Conservation (phyloP, 1,140 invertebrate genomes). For the Drosophila sp. region DNA sequence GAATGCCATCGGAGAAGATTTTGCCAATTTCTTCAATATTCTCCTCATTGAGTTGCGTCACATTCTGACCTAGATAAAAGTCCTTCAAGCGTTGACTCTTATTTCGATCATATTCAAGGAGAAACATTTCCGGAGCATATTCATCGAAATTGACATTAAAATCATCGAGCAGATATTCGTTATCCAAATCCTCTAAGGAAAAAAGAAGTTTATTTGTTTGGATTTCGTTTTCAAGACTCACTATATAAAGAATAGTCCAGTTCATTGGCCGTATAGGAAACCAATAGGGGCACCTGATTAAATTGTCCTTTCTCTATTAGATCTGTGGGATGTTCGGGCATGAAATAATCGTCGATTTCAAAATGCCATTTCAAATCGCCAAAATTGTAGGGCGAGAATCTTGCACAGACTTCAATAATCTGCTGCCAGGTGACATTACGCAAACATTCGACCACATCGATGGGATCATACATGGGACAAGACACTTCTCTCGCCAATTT, state of each 20-base stretch:
- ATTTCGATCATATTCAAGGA: slow-evolving; percentile 61
- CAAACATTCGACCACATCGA: slow-evolving; percentile 66
- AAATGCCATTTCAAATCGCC: slow-evolving; percentile 77
- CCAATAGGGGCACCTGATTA: slow-evolving; percentile 82
- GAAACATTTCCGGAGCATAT: slow-evolving; percentile 67
- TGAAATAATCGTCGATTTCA: slow-evolving; percentile 61
- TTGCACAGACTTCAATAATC: slow-evolving; percentile 49
- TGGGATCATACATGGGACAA: slow-evolving; percentile 58
- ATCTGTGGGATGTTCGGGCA: slow-evolving; percentile 83
- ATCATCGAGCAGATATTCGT: slow-evolving; percentile 57
- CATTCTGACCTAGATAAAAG: slow-evolving; percentile 50
- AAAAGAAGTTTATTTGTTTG: background rate
- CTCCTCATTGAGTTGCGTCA: slow-evolving; percentile 11
- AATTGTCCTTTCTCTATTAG: slow-evolving; percentile 85
- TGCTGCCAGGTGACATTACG: slow-evolving; percentile 61
- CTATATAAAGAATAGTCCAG: slow-evolving; percentile 69
- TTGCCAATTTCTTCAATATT: slow-evolving; percentile 54
- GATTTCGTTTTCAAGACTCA: background rate
- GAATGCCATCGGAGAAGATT: slow-evolving; percentile 83
- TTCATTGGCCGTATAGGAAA: too few species aligned
- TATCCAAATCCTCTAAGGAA: slow-evolving; percentile 44
- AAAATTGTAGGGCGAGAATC: slow-evolving; percentile 63
- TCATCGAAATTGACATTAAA: slow-evolving; percentile 54
- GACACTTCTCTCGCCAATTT: slow-evolving; percentile 56
- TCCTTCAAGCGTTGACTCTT: slow-evolving; percentile 36